Conservation (phyloP, 2,797 vertebrate species). For the Premnoplex brunnescens region DNA sequence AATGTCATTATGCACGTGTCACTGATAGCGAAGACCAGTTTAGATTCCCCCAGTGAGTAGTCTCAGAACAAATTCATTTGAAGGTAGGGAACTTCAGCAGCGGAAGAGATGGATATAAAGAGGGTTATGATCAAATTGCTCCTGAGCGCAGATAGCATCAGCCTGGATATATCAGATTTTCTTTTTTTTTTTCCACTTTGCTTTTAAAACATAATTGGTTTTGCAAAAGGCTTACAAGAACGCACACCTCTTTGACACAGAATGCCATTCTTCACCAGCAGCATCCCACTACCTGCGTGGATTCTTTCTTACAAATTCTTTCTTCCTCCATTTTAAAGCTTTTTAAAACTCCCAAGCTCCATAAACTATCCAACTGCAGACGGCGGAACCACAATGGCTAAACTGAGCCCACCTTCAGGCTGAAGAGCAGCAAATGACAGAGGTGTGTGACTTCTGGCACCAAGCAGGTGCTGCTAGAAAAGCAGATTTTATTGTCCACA, state of each 20-base stretch:
- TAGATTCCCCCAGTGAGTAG: not conserved
- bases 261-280: not conserved
- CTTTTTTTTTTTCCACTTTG: not conserved
- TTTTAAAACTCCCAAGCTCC: not conserved
- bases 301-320: not conserved
- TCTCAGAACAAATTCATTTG: constrained; percentile 8
- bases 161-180: not conserved
- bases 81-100: constrained; percentile 5
- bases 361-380: not conserved
- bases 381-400: not conserved
- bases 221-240: not conserved
- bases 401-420: not conserved
- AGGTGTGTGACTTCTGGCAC: not conserved
- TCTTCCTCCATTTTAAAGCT: not conserved
- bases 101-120: not conserved
- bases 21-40: not conserved
- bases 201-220: not conserved
- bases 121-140: constrained; percentile 16
- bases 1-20: not conserved
- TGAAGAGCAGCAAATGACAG: not conserved
- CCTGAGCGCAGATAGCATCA: not conserved
- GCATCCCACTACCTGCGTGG: fast-evolving
- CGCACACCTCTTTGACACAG: not conserved
- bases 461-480: not conserved
- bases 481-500: not conserved